These are phyloP conservation scores for Agrotis exclamationis DNA, from an alignment of 2,888 invertebrate species.

Conservation along the genomic window DNA sequence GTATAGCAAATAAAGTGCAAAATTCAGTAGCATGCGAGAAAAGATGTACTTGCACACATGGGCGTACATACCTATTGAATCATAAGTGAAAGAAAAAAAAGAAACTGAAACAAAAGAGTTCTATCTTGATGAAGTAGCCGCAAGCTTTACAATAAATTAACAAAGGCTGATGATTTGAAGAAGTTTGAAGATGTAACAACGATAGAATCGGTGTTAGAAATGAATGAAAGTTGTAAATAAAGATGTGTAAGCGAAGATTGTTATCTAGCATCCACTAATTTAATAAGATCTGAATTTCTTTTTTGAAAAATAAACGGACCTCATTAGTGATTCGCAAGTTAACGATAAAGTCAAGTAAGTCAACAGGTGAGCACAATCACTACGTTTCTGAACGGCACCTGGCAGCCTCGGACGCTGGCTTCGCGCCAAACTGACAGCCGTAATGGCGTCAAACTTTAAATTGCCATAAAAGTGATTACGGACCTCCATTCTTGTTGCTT, in stretches of 20 bases:
- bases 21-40: not conserved
- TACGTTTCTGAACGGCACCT: slow-evolving; percentile 66
- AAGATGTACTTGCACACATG: not conserved
- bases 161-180: not conserved
- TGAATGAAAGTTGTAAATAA: too few relatives aligned
- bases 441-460: slow-evolving; percentile 66
- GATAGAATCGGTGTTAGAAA: too few relatives aligned
- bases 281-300: too few relatives aligned
- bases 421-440: slow-evolving; percentile 76
- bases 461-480: slow-evolving; percentile 61
- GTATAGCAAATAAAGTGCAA: not conserved
- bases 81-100: too few relatives aligned
- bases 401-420: slow-evolving; percentile 69
- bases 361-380: slow-evolving; percentile 76
- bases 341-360: slow-evolving; percentile 60
- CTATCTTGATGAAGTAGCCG: not conserved
- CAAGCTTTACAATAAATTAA: not conserved
- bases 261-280: too few relatives aligned
- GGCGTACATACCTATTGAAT: too few relatives aligned
- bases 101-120: not conserved
- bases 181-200: too few relatives aligned
- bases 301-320: slow-evolving; percentile 7
- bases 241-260: too few relatives aligned
- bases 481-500: slow-evolving; percentile 36
- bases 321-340: slow-evolving; percentile 53